Conservation (phyloP, 2,113 vertebrate species). For the Prunella fulvescens region DNA sequence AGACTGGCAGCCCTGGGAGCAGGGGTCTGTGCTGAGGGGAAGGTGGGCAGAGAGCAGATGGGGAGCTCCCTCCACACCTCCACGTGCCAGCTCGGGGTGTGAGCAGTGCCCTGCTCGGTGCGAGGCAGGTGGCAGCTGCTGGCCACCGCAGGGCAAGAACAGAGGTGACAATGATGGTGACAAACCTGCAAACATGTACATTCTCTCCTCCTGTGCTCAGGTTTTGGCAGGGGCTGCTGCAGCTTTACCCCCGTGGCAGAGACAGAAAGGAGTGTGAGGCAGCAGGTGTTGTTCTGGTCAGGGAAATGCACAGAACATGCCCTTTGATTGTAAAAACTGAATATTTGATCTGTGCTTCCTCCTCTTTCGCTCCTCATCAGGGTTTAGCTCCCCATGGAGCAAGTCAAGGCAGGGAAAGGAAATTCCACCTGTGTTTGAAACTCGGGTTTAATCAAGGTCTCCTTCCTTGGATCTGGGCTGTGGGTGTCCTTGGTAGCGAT, state of each 20-base stretch:
- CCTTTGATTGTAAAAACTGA: not conserved
- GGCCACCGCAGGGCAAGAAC: not conserved
- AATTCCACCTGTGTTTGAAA: slow-evolving; percentile 23
- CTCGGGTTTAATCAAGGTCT: slow-evolving; percentile 24
- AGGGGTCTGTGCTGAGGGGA: not conserved
- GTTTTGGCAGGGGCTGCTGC: not conserved
- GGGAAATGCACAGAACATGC: not conserved
- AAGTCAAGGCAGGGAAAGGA: slow-evolving; percentile 31
- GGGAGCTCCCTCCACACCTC: not conserved
- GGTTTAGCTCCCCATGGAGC: slow-evolving; percentile 37
- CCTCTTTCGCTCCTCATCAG: not conserved
- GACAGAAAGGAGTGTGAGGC: not conserved
- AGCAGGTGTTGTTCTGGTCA: not conserved
- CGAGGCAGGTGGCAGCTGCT: not conserved
- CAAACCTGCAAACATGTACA: not conserved
- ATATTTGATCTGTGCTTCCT: not conserved
- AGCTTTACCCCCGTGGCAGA: not conserved
- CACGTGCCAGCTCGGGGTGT: not conserved
- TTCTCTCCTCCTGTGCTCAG: not conserved
- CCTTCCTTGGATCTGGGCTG: slow-evolving; percentile 7
- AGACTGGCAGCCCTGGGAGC: rapidly evolving
- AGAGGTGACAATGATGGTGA: not conserved
- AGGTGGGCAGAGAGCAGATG: not conserved
- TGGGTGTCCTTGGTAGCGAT: slow-evolving; percentile 30
- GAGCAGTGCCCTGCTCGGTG: not conserved